Conservation (phyloP, 2,113 vertebrate genomes). For the Hassar affinis region DNA sequence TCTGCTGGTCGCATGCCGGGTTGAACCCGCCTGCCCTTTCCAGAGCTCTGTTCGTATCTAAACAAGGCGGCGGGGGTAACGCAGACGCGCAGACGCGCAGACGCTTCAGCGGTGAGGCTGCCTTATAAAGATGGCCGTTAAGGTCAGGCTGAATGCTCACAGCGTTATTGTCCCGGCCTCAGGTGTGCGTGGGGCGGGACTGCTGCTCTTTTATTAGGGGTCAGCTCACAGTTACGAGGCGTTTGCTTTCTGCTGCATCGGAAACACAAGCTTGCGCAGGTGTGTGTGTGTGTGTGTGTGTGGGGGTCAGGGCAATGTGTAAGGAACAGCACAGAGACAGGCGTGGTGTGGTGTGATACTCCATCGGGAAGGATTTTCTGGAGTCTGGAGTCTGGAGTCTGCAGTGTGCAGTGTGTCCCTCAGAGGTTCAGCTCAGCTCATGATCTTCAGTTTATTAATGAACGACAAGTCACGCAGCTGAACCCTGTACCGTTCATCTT, state of each 20-base stretch:
- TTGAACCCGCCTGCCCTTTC: constrained; percentile 23
- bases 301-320: too few species aligned
- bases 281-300: too few species aligned
- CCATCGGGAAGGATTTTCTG: too few species aligned
- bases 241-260: not conserved
- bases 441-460: too few species aligned
- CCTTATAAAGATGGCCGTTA: not conserved
- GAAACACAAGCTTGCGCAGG: not conserved
- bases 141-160: not conserved
- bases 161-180: not conserved
- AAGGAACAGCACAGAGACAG: too few species aligned
- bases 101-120: not conserved
- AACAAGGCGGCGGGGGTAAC: not conserved
- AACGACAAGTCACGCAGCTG: too few species aligned
- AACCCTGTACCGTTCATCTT: too few species aligned
- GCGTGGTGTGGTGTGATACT: too few species aligned
- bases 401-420: too few species aligned
- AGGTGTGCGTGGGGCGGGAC: not conserved
- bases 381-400: too few species aligned
- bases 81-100: not conserved
- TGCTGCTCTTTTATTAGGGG: not conserved
- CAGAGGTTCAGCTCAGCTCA: too few species aligned
- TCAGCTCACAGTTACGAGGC: not conserved
- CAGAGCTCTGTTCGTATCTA: not conserved
- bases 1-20: constrained; percentile 42